These are phyloP conservation scores for Dasyurus viverrinus DNA, from an alignment of 2,113 vertebrate species.

Conservation along the genomic window DNA sequence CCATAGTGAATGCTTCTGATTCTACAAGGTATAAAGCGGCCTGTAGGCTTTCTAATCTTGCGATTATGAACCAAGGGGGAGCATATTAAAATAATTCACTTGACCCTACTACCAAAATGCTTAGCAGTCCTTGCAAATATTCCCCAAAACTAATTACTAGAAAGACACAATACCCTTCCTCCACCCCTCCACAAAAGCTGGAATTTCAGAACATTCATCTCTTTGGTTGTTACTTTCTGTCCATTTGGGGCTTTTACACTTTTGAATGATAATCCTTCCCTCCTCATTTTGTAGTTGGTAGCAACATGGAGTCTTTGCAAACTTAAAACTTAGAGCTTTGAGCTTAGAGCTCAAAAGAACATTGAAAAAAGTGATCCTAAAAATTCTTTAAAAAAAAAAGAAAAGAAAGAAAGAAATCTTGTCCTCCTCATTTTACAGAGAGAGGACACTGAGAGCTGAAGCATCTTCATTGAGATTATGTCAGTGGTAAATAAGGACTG, in stretches of 20 bases:
- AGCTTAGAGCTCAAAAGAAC: neutral
- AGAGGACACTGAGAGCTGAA: neutral
- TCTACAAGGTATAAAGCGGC: conserved; percentile 12
- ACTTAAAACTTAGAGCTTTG: too few species aligned
- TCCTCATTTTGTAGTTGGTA: neutral
- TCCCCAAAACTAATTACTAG: neutral
- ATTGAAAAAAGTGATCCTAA: neutral
- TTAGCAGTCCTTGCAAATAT: neutral
- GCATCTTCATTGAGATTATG: neutral
- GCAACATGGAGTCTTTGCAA: neutral
- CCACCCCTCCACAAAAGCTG: neutral
- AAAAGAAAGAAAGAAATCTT: neutral
- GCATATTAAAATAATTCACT: conserved; percentile 44
- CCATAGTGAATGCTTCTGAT: conserved; percentile 34
- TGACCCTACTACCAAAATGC: conserved; percentile 17
- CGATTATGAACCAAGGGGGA: neutral
- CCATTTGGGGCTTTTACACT: neutral
- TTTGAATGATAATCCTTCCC: neutral
- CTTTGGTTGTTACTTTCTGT: neutral
- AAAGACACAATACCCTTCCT: too few species aligned
- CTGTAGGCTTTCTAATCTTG: neutral
- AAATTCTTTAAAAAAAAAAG: neutral
- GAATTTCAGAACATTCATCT: neutral
- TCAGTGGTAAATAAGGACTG: neutral
- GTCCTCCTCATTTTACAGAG: neutral